Evolutionary conservation across 2,797 vertebrate species (phyloP).

Genomic region (Cheracebus regulus): DNA sequence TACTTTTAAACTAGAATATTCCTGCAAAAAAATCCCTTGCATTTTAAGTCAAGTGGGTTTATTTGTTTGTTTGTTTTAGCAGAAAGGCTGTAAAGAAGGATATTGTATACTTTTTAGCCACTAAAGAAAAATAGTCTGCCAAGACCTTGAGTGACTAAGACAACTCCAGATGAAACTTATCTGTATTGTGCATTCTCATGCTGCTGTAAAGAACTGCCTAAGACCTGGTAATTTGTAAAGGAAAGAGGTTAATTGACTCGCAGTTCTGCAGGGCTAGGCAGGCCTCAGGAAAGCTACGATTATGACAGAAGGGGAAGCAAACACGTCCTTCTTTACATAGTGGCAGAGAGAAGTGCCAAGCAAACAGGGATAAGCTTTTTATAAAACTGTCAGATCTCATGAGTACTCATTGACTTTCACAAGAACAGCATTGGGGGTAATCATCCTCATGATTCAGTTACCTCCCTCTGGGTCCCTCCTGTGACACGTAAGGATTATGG

Average conservation of each 20-base stretch:
- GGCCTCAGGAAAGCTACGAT: background rate
- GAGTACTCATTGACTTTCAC: background rate
- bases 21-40: background rate
- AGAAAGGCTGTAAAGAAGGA: background rate
- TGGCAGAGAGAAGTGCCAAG: background rate
- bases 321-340: background rate
- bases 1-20: slow-evolving; percentile 7
- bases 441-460: background rate
- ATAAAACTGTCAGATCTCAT: background rate
- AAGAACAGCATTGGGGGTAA: background rate
- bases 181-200: background rate
- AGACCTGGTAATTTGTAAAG: background rate
- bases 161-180: background rate
- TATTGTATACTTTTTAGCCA: background rate
- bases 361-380: background rate
- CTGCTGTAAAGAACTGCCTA: background rate
- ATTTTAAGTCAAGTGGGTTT: slow-evolving; percentile 22
- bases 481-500: background rate
- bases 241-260: background rate
- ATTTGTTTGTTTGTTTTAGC: background rate
- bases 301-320: background rate
- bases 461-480: background rate
- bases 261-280: background rate
- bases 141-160: slow-evolving; percentile 15
- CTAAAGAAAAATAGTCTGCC: background rate